Percentiles rank a stretch among this genome's conserved stretches.
These are phyloP conservation scores for Tragelaphus imberbis DNA, from an alignment of 2,113 vertebrate genomes.

Conservation along the genomic window DNA sequence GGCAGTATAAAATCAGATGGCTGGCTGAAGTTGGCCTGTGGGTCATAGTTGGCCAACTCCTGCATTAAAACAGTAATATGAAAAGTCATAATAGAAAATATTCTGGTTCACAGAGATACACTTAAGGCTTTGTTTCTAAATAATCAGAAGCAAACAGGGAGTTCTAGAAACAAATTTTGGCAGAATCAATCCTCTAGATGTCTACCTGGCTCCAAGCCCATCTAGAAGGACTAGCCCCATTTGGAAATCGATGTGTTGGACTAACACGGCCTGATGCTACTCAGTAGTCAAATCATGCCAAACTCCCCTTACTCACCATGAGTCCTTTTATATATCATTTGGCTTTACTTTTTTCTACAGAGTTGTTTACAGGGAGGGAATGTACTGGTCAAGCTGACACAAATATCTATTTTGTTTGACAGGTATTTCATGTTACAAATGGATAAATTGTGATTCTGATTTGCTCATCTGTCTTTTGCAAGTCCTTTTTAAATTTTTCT, in stretches of 20 bases:
- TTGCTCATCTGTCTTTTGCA: neutral
- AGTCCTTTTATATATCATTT: neutral
- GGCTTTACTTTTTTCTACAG: neutral
- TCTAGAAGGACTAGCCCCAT: neutral
- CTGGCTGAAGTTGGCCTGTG: neutral
- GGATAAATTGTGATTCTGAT: neutral
- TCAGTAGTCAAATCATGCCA: neutral
- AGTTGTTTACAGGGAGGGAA: neutral
- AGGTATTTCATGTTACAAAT: neutral
- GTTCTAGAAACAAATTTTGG: neutral
- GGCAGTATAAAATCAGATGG: neutral
- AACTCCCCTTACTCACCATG: neutral
- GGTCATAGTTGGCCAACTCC: too few relatives aligned
- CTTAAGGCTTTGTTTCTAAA: neutral
- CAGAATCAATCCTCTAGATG: neutral
- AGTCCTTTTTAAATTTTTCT: neutral
- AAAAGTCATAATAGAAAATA: neutral
- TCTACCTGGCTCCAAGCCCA: neutral
- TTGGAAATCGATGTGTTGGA: neutral
- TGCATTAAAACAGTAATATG: neutral
- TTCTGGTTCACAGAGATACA: neutral
- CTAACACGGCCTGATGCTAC: neutral
- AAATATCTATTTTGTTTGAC: neutral
- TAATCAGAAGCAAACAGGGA: neutral
- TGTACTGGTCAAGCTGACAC: neutral